Evolutionary conservation across 2,113 vertebrate species (phyloP), one percentile per base, ranked within the genome.

Genomic region (Corydoras sp.): DNA sequence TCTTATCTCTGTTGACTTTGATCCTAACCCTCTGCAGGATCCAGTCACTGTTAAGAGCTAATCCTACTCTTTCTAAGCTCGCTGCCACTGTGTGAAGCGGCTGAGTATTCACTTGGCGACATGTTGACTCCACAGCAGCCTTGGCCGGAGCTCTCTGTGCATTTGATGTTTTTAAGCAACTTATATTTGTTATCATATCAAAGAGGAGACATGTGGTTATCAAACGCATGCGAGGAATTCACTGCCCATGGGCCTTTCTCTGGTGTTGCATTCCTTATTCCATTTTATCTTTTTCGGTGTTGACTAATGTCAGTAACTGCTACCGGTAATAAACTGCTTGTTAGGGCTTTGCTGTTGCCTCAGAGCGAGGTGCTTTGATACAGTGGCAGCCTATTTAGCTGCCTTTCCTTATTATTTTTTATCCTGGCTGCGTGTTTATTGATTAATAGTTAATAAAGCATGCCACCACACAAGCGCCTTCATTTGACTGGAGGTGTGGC

Each of bases 261-360:
- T 89, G 90, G 85, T 89, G 83, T 90, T 88, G 88, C 90, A 93
- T 97, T 94, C 90, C 92, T 93, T 93, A 95, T 97, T 96, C 94
- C 90, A 93, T 96, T 97, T 95, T 92, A 96, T 96, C 95, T 96
- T 91, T 91, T 92, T 93, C 93, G 90, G 90, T 87, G 95, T 94
- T 92, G 94, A 96, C 94, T 96, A 97, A 97, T 95, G 95, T 95
- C 94, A 93, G 94, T 96, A 95, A 95, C 92, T 95, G 95, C 95
- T 95, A 95, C 91, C 91, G 89, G 93, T 96, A 95, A 98, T 98
- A 97, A 96, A 96, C 92, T 92, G 93, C 95, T 98, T 97, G 95
- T 97, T 96, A 95, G 92, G 91, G 92, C 92, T 90, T 81, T 58
- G 91, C 91, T 88, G 92, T 91, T 95, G 95, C 94, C 95, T 97